Base-by-base conservation (phyloP, 2,888 invertebrate genomes). In the Catocala fraxini region DNA sequence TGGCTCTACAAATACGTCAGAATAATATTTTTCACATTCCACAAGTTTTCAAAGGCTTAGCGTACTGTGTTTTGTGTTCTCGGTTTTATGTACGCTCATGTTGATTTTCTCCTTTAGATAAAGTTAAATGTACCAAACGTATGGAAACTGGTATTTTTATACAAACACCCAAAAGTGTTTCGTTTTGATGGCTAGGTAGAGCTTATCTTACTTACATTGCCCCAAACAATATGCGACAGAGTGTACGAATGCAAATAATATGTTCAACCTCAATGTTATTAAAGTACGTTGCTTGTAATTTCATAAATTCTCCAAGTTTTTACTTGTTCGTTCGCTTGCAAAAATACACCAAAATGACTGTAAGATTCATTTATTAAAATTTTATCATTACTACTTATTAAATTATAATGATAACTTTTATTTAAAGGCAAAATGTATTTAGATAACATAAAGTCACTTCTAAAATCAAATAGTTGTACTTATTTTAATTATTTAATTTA, bases 101-200 rank as follows among this genome's bases (percentile, higher is more conserved):
- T 34, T 49, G 49, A 33, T 49, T 49, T 13, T 25, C 9, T 13
- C 12, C 51, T 51, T 51, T 51, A 49, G 12, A 51, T 35, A 51
- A 51, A 51, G 51, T 51, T 35, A 51, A 51, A 51, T 51, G 35
- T 51, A 51, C 35, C 51, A 51, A 51, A 35, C 51, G 35, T 11
- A 13, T 34, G 35, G 13, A 12, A 13, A 35, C 7, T 12, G 13
- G 6, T n/a, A 51, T 35, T 12, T 51, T 35, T 49, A 34, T 35
- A 51, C 13, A 51, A 33, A 48, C 12, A 51, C 34, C 51, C 35
- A 5, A 46, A 46, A 46, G 35, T 35, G 35, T 34, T 35, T 35
- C 1, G 35, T n/a, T 34, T 49, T 34, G 34, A 49, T 49, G 48
- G n/a, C n/a, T n/a, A n/a, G 48, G 48, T 49, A n/a, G 15, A 25